Percentiles rank a stretch among this genome's conserved stretches.
Evolutionary conservation across 2,797 vertebrate species (phyloP).

Genomic region (Rousettus madagascariensis): DNA sequence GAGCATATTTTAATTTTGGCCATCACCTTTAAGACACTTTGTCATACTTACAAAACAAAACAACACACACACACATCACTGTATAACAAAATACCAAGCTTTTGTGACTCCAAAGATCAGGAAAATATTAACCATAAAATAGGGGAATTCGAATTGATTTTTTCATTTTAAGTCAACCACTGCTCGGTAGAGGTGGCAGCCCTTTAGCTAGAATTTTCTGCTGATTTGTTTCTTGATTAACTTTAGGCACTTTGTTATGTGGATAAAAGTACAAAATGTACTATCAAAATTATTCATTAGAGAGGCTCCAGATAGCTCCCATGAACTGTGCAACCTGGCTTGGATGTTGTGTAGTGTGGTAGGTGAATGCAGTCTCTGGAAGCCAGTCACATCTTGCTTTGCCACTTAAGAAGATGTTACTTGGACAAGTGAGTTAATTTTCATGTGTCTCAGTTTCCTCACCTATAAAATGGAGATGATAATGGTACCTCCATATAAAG

Average conservation of each 20-base stretch:
- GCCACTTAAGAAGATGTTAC: neutral
- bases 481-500: neutral
- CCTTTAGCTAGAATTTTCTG: neutral
- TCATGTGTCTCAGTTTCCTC: constrained; percentile 1
- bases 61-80: neutral
- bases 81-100: neutral
- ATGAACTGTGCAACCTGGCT: neutral
- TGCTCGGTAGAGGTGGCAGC: neutral
- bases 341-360: neutral
- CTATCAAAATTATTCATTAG: neutral
- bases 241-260: neutral
- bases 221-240: neutral
- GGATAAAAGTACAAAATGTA: neutral
- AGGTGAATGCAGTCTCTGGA: neutral
- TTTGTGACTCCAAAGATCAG: neutral
- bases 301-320: neutral
- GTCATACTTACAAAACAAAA: neutral
- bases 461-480: neutral
- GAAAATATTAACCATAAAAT: neutral
- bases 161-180: neutral
- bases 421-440: neutral
- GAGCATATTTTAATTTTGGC: neutral
- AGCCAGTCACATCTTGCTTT: neutral
- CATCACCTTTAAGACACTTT: neutral
- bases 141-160: neutral